Base-by-base conservation (phyloP, 2,888 invertebrate species). In the Gibbula magus region DNA sequence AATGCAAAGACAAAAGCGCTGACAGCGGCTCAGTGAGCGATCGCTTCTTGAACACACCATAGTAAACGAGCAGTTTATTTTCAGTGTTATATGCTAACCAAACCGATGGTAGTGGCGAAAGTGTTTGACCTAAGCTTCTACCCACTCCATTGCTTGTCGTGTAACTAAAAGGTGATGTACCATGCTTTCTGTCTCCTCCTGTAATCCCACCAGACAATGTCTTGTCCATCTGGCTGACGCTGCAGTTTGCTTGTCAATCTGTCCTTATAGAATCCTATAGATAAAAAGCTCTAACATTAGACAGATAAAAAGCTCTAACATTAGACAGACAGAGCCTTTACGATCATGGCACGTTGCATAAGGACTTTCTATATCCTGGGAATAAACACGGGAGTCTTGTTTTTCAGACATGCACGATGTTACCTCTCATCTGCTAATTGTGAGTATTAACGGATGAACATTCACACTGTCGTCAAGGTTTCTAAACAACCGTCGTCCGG, bases 221-320 rank as follows among this genome's bases (percentile, higher is more conserved):
- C 32, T 70, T 35, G 70, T 35, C 70, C n/a, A 70, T 39, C 70
- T 18, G 3, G 20, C 32, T 35, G 18, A 35, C 70, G 16, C 35
- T 70, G 20, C 70, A 32, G 70, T 35, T 70, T 70, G 70, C 35
- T 70, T 70, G 70, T 35, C 32, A 70, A 70, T 32, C 70, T 70
- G 8, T 39, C 20, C 2, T 35, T n/a, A 35, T 70, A 35, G 29
- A 35, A 18, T 10, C 35, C 25, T 35, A 70, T 70, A 70, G 39
- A 20, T 16, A 39, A 70, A n/a, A 16, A 39, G 35, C n/a, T 18
- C 29, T 70, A 35, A 35, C 35, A 35, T 70, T 39, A 70, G 25
- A 20, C 66, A 66, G 25, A 29, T 16, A 22, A 20, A 29, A 66
- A 25, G 16, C 16, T 29, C n/a, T 25, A 29, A 66, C 25, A 66